Percentiles rank a stretch among this genome's conserved stretches.
Conservation (phyloP, 2,797 vertebrate species). For the Falco rusticolus region DNA sequence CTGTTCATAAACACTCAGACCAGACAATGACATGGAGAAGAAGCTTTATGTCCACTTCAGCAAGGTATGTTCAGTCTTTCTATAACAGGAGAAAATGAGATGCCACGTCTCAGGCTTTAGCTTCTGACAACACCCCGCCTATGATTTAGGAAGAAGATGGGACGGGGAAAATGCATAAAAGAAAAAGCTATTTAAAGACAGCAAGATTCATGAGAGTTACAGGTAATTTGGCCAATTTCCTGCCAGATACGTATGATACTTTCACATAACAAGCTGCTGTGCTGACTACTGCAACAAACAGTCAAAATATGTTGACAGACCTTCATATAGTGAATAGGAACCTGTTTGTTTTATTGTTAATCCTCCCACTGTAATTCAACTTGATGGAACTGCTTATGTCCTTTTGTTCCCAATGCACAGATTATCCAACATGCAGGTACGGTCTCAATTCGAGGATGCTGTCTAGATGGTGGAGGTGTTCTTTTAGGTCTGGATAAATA, state of each 20-base stretch:
- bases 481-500: background rate
- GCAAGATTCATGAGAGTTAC: background rate
- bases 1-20: background rate
- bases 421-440: background rate
- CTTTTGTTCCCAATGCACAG: background rate
- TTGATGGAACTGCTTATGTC: background rate
- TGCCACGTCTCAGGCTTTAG: background rate
- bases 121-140: background rate
- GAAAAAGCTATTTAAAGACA: background rate
- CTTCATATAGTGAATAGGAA: background rate
- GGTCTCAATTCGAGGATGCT: background rate
- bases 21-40: background rate
- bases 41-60: background rate
- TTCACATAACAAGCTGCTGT: background rate
- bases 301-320: conserved; percentile 30
- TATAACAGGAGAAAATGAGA: background rate
- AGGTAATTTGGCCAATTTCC: background rate
- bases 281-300: background rate
- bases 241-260: background rate
- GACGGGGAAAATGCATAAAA: background rate
- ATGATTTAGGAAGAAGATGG: background rate
- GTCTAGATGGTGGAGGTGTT: background rate
- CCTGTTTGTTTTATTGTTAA: conserved; percentile 3
- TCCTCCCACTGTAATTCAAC: background rate
- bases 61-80: background rate